Evolutionary conservation across 2,888 invertebrate species (phyloP).

Genomic region (Alloscopus bannaensis): DNA sequence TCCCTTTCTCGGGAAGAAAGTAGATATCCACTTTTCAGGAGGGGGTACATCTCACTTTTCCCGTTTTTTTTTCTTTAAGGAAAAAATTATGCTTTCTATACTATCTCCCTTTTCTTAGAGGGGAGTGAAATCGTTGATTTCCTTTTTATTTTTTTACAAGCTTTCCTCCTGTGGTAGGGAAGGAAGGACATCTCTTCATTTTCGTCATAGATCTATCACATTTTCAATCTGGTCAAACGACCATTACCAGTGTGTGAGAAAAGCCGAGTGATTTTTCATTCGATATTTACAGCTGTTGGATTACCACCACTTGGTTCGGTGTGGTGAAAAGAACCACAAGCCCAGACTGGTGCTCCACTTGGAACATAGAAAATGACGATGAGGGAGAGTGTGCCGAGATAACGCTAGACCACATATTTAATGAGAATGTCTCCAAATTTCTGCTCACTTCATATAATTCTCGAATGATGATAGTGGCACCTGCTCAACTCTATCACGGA

Average conservation of each 20-base stretch:
- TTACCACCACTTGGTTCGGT: too few species aligned
- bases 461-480: slow-evolving; percentile 45
- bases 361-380: too few species aligned
- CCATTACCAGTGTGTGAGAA: too few species aligned
- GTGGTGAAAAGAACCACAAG: too few species aligned
- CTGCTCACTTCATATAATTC: too few species aligned
- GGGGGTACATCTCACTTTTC: background rate
- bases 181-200: slow-evolving; percentile 29
- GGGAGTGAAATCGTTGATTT: background rate
- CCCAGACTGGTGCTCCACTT: too few species aligned
- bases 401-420: too few species aligned
- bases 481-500: slow-evolving; percentile 38
- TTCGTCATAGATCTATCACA: slow-evolving; percentile 50
- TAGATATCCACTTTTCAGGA: too few species aligned
- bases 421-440: too few species aligned
- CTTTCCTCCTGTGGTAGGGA: background rate
- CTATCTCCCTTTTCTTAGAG: too few species aligned
- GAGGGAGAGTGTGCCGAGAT: too few species aligned
- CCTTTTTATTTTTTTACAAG: background rate
- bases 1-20: too few species aligned
- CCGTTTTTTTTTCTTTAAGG: background rate
- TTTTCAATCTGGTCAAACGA: slow-evolving; percentile 53
- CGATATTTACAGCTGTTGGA: slow-evolving; percentile 53
- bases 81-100: background rate
- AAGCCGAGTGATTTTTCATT: slow-evolving; percentile 62